phyloP scores from a whole-genome alignment of 2,113 vertebrate species.

The Athene noctua region DNA sequence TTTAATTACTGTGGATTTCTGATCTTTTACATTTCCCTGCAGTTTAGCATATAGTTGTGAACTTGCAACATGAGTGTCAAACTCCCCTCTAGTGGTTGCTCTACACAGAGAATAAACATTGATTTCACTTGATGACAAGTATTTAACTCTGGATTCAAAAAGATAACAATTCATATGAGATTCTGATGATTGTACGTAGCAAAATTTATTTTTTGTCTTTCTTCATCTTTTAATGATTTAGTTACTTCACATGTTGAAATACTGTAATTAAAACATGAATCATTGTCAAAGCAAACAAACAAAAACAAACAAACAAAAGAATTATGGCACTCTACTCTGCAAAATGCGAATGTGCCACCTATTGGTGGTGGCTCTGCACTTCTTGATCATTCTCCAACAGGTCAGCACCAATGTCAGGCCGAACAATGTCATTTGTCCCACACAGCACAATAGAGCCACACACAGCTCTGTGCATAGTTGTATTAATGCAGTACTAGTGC shows the following conservation, averaged over 20 bases:
- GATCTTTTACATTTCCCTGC: not conserved
- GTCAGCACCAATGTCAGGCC: not conserved
- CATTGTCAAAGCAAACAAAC: constrained; percentile 49
- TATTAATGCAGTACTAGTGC: constrained; percentile 2
- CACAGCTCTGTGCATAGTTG: not conserved
- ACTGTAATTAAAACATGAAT: constrained; percentile 43
- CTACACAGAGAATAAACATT: constrained; percentile 39
- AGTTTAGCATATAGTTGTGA: constrained; percentile 9
- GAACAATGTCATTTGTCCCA: not conserved
- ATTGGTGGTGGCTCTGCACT: constrained; percentile 10
- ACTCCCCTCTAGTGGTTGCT: constrained; percentile 60
- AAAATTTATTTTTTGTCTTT: constrained; percentile 2
- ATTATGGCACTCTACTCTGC: not conserved
- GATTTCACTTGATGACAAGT: constrained; percentile 23
- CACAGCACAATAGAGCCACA: not conserved
- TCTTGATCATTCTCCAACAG: not conserved
- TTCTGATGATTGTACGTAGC: not conserved
- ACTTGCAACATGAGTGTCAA: constrained; percentile 20
- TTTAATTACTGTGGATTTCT: constrained; percentile 33
- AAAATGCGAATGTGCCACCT: constrained; percentile 48
- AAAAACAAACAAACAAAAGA: not conserved
- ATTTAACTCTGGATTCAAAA: not conserved
- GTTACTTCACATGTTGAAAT: constrained; percentile 40
- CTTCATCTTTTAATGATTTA: constrained; percentile 13
- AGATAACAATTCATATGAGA: not conserved